A percentile compares a stretch with the other conserved stretches of the same genome.
Evolutionary conservation across 2,888 invertebrate species (phyloP).

Genomic region (Campoletis raptor): DNA sequence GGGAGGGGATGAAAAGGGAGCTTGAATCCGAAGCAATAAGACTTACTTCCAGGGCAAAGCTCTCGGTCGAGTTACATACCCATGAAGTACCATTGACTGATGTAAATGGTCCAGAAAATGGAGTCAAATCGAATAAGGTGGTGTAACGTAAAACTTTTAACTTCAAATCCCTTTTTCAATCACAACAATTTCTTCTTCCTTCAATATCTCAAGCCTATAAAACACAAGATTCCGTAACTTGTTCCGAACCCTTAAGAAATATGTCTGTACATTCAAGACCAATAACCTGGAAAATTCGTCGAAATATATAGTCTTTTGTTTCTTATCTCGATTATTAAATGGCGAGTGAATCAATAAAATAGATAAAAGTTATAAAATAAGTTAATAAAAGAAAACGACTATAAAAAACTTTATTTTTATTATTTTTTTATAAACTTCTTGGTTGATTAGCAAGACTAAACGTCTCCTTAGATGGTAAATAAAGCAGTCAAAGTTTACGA

Average conservation of each 20-base stretch:
- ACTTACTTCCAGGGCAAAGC: constrained; percentile 7
- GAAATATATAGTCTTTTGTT: not conserved
- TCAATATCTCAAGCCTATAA: not conserved
- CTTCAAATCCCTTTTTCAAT: constrained; percentile 1
- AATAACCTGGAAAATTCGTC: not conserved
- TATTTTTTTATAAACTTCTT: not conserved
- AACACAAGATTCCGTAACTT: not conserved
- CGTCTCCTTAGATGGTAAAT: not conserved
- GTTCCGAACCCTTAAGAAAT: not conserved
- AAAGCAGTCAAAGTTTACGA: constrained; percentile 6
- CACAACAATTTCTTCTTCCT: constrained; percentile 5
- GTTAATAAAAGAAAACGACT: not conserved
- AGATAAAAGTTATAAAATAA: not conserved
- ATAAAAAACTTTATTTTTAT: not conserved
- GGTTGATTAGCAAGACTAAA: constrained; percentile 1
- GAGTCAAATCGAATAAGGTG: not conserved
- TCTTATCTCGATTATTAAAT: not conserved
- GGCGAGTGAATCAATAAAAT: not conserved
- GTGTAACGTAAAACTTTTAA: not conserved
- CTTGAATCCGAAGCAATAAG: not conserved
- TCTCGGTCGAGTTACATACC: not conserved
- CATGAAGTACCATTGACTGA: not conserved
- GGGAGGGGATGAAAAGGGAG: not conserved
- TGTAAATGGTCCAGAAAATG: constrained; percentile 9
- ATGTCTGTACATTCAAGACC: not conserved